Percentiles rank a stretch among this genome's conserved stretches.
Evolutionary conservation across 2,797 vertebrate species (phyloP).

Genomic region (Phaenicophaeus curvirostris): DNA sequence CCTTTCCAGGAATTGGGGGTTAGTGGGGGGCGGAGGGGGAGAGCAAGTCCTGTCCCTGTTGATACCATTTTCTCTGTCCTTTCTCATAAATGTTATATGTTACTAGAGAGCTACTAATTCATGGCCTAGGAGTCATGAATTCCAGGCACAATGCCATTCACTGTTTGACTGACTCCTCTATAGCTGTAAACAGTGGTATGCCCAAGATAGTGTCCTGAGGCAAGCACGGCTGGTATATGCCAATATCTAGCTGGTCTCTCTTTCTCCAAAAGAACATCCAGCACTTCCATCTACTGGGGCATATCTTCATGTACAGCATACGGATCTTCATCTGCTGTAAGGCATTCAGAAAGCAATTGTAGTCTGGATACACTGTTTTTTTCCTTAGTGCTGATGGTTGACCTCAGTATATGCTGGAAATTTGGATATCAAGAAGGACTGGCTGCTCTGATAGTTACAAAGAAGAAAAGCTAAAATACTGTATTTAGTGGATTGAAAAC

Average conservation of each 20-base stretch:
- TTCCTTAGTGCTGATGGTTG: background rate
- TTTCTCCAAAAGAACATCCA: background rate
- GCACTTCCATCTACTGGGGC: background rate
- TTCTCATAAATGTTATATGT: background rate
- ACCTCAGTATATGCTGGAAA: background rate
- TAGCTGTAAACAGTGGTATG: background rate
- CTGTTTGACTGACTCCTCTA: background rate
- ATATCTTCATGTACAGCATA: background rate
- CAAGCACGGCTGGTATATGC: background rate
- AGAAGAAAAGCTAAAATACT: background rate
- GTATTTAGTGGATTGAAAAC: background rate
- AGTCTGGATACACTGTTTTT: background rate
- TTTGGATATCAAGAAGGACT: background rate
- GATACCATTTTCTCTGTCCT: background rate
- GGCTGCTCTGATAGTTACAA: background rate
- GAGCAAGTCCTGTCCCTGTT: background rate
- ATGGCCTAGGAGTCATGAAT: background rate
- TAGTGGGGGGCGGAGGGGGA: no score
- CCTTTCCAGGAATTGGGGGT: background rate
- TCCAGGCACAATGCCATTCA: background rate
- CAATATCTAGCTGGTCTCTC: rapidly evolving
- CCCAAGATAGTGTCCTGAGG: background rate
- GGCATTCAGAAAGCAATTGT: background rate
- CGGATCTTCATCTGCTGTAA: background rate
- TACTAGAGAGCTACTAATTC: background rate